phyloP scores from a whole-genome alignment of 2,797 vertebrate genomes.

The Catamblyrhynchus diadema region DNA sequence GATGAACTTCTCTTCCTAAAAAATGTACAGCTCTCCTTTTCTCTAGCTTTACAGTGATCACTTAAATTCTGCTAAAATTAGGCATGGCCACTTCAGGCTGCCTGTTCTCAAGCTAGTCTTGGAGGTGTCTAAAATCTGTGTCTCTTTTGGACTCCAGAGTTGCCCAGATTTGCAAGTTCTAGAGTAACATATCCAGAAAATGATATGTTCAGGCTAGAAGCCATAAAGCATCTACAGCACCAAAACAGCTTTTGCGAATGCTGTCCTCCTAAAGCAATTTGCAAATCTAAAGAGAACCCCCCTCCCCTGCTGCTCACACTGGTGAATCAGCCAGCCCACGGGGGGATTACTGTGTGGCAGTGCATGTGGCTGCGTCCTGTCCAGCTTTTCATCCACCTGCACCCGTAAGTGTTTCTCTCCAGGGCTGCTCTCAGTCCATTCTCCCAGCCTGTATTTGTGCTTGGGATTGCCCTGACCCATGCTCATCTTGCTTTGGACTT shows the following conservation, averaged over 20 bases:
- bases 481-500: neutral
- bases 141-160: neutral
- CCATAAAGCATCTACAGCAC: neutral
- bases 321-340: neutral
- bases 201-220: neutral
- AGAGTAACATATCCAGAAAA: neutral
- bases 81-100: neutral
- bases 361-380: neutral
- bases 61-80: neutral
- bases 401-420: neutral
- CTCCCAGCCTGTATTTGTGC: neutral
- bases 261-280: neutral
- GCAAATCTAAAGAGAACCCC: neutral
- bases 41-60: neutral
- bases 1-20: neutral
- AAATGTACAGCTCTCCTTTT: neutral
- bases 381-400: neutral
- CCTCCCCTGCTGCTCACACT: neutral
- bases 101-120: neutral
- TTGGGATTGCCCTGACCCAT: neutral
- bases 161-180: neutral
- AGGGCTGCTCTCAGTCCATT: neutral
- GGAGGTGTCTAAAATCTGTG: neutral
- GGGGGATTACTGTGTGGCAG: neutral
- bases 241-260: neutral